Conservation (phyloP, 1,140 invertebrate genomes). For the Drosophila murphyi region DNA sequence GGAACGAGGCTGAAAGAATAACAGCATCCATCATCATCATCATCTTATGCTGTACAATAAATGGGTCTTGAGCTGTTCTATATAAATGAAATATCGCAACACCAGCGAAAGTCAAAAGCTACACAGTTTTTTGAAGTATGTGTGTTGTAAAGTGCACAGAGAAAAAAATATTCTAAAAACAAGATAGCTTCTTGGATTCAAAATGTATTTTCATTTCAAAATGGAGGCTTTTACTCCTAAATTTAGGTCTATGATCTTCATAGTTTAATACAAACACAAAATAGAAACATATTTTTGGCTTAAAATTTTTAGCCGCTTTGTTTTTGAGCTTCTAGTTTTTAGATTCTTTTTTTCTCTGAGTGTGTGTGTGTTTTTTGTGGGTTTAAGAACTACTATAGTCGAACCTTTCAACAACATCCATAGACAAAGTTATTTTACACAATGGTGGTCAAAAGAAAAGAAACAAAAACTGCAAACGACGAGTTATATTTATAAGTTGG, state of each 20-base stretch:
- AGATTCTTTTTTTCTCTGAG: slow-evolving; percentile 7
- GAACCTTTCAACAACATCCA: slow-evolving; percentile 69
- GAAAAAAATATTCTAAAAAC: not conserved
- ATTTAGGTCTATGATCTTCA: too few species aligned
- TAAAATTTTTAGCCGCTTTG: not conserved
- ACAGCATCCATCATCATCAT: slow-evolving; percentile 39
- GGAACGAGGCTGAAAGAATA: slow-evolving; percentile 28
- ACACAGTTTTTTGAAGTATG: slow-evolving; percentile 32
- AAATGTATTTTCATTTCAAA: too few species aligned
- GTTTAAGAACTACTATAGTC: slow-evolving; percentile 52
- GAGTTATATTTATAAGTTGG: slow-evolving; percentile 22
- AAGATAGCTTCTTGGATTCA: too few species aligned
- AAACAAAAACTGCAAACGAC: not conserved
- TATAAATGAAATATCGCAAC: slow-evolving; percentile 58
- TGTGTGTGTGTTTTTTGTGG: slow-evolving; percentile 14
- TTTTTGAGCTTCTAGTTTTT: not conserved
- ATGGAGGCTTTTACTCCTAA: too few species aligned
- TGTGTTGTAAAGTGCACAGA: slow-evolving; percentile 18
- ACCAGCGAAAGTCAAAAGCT: slow-evolving; percentile 68
- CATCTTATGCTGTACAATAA: slow-evolving; percentile 22
- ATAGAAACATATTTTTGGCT: too few species aligned
- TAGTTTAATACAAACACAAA: too few species aligned
- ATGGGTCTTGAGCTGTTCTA: slow-evolving; percentile 38
- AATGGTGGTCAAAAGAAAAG: slow-evolving; percentile 34
- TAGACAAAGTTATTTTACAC: slow-evolving; percentile 60